phyloP scores from a whole-genome alignment of 2,888 invertebrate genomes.

The Apamea epomidion region DNA sequence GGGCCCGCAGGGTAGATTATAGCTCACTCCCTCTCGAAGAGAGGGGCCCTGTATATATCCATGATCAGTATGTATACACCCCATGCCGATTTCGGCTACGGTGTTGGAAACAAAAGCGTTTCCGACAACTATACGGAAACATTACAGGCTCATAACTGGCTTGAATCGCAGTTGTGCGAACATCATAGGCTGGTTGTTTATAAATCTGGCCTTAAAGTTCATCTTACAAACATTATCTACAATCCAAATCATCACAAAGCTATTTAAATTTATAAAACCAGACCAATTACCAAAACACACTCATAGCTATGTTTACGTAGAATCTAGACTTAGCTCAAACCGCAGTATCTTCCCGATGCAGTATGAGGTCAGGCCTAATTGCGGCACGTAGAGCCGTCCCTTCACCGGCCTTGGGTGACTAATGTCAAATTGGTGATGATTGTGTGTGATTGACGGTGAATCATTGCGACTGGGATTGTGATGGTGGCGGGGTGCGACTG shows the following conservation, averaged over 20 bases:
- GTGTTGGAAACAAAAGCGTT: too few species aligned
- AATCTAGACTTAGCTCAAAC: conserved; percentile 62
- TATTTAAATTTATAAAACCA: conserved; percentile 17
- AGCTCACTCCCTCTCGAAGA: too few species aligned
- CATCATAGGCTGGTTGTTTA: neutral
- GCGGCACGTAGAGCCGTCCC: conserved; percentile 81
- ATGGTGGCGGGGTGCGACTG: neutral
- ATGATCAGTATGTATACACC: too few species aligned
- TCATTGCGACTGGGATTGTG: conserved; percentile 63
- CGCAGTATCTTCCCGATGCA: conserved; percentile 68
- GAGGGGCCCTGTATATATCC: too few species aligned
- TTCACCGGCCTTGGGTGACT: conserved; percentile 82
- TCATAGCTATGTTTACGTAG: conserved; percentile 45
- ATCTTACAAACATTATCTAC: neutral
- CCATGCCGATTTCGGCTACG: too few species aligned
- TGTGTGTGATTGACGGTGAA: conserved; percentile 75
- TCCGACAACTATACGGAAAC: too few species aligned
- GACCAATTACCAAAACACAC: conserved; percentile 54
- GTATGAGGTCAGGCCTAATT: conserved; percentile 75
- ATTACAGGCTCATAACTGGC: too few species aligned
- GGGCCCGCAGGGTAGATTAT: too few species aligned
- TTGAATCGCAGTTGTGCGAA: neutral
- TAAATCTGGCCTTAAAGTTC: neutral
- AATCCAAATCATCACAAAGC: conserved; percentile 17
- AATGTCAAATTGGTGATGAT: conserved; percentile 76